Conservation (phyloP, 2,888 invertebrate genomes). For the Pegoplata infirma region DNA sequence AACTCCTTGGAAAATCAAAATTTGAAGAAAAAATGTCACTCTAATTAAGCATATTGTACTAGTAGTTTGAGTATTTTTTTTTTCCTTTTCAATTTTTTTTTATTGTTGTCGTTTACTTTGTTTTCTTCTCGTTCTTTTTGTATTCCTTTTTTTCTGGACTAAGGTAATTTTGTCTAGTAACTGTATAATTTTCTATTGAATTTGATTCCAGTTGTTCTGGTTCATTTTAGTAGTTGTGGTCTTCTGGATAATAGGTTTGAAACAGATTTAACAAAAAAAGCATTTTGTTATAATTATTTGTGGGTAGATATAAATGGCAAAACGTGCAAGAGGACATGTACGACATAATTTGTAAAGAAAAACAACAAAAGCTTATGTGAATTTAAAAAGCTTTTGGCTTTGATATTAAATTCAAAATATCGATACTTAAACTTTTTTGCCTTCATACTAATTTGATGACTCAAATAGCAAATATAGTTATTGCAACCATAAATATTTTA, state of each 20-base stretch:
- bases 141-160: slow-evolving; percentile 10
- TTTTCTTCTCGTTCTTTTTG: slow-evolving; percentile 2
- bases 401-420: no score
- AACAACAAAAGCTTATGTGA: no score
- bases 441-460: no score
- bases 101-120: not conserved
- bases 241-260: slow-evolving; percentile 19
- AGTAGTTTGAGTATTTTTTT: slow-evolving; percentile 15
- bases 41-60: slow-evolving; percentile 5
- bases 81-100: slow-evolving; percentile 1
- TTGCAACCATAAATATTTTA: no score
- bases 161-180: slow-evolving; percentile 48
- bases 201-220: slow-evolving; percentile 5
- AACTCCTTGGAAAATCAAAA: no score
- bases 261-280: slow-evolving; percentile 39
- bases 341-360: no score
- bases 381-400: no score
- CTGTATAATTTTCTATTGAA: slow-evolving; percentile 49
- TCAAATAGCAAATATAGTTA: no score
- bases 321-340: slow-evolving; percentile 31
- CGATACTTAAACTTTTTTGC: no score
- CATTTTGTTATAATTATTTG: slow-evolving; percentile 55
- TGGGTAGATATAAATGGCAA: slow-evolving; percentile 40
- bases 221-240: slow-evolving; percentile 3
- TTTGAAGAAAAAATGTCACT: no score